Percentiles rank a stretch among this genome's conserved stretches.
These are phyloP conservation scores for Rhynchopsitta pachyrhyncha DNA, from an alignment of 2,113 vertebrate species.

Conservation along the genomic window DNA sequence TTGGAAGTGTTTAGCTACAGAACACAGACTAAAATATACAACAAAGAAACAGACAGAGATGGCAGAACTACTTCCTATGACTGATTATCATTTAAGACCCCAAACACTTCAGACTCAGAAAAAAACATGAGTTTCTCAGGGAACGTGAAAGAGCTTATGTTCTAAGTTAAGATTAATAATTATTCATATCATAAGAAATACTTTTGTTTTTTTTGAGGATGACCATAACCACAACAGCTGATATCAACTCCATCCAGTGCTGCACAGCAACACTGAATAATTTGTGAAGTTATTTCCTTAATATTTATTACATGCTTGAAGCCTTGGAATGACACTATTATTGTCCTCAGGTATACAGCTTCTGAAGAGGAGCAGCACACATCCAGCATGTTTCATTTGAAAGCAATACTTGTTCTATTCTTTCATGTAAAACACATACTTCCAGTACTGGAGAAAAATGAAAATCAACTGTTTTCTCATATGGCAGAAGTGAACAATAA, in stretches of 20 bases:
- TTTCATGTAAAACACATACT: background rate
- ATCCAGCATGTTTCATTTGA: background rate
- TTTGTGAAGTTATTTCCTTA: background rate
- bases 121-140: background rate
- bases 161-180: background rate
- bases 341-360: background rate
- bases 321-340: background rate
- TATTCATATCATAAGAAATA: background rate
- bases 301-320: background rate
- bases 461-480: background rate
- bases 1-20: conserved; percentile 24
- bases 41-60: background rate
- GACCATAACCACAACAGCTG: background rate
- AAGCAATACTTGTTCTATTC: background rate
- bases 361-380: background rate
- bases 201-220: background rate
- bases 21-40: conserved; percentile 46
- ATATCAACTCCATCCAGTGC: background rate
- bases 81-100: background rate
- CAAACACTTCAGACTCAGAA: background rate
- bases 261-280: background rate
- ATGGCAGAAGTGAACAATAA: background rate
- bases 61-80: conserved; percentile 16
- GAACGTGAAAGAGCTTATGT: background rate
- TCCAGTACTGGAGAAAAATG: background rate